Conservation (phyloP, 2,113 vertebrate genomes). For the Ctenodactylus gundi region DNA sequence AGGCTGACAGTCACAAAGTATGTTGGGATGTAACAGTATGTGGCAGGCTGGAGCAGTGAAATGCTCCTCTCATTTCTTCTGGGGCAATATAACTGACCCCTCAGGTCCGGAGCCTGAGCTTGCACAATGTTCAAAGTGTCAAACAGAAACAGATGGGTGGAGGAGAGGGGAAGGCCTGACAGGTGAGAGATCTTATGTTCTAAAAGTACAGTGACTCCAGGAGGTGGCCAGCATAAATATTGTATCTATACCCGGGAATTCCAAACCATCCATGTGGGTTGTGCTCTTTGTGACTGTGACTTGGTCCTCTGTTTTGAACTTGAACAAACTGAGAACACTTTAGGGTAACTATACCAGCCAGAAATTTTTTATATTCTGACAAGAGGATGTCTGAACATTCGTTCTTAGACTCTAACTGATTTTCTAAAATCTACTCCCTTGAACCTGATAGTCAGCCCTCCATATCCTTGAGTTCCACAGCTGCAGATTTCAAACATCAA, state of each 20-base stretch:
- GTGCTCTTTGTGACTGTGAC: fast-evolving
- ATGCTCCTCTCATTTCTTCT: not conserved
- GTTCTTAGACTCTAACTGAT: not conserved
- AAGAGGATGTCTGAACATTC: not conserved
- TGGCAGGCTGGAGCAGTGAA: not conserved
- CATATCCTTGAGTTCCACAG: not conserved
- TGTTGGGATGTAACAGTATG: not conserved
- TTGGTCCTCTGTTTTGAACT: not conserved
- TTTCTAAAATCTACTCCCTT: not conserved
- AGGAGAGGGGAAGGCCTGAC: not conserved
- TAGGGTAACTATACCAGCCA: not conserved
- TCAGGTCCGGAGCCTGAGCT: not conserved
- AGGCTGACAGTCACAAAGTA: not conserved
- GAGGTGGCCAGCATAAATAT: not conserved
- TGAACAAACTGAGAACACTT: not conserved
- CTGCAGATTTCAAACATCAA: not conserved
- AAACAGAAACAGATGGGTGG: not conserved
- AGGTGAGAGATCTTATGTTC: fast-evolving
- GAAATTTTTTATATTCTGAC: not conserved
- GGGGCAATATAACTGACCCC: not conserved
- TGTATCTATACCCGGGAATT: not conserved
- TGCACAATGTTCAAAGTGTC: not conserved
- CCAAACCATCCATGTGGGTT: not conserved
- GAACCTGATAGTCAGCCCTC: not conserved
- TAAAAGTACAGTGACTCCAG: not conserved